A percentile compares a stretch with the other conserved stretches of the same genome.
These are phyloP conservation scores for Tetheella fluctuosa DNA, from an alignment of 2,888 invertebrate genomes.

Conservation along the genomic window DNA sequence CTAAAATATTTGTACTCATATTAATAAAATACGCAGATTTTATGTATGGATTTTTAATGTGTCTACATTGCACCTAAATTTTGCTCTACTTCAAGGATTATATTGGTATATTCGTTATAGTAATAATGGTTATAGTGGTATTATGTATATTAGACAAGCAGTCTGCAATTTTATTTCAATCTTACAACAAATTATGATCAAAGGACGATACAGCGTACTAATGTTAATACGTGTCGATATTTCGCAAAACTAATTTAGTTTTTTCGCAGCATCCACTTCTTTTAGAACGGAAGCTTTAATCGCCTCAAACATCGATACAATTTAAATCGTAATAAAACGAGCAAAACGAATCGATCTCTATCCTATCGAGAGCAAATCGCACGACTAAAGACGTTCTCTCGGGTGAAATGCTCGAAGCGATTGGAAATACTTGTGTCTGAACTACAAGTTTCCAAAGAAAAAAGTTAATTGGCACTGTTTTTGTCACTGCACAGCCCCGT, in stretches of 20 bases:
- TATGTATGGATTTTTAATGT: background rate
- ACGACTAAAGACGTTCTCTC: slow-evolving; percentile 76
- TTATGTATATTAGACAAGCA: too few species aligned
- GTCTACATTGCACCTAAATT: background rate
- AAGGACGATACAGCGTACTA: background rate
- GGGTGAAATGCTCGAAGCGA: slow-evolving; percentile 68
- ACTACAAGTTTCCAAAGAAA: slow-evolving; percentile 59
- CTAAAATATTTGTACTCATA: too few species aligned
- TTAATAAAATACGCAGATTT: background rate
- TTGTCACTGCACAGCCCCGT: slow-evolving; percentile 60
- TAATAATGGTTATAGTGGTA: too few species aligned
- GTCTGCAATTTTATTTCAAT: too few species aligned
- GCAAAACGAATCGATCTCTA: slow-evolving; percentile 76
- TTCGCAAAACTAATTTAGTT: slow-evolving; percentile 62
- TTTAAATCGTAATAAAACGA: slow-evolving; percentile 80
- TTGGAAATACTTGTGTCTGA: slow-evolving; percentile 72
- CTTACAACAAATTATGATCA: too few species aligned
- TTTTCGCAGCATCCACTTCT: slow-evolving; percentile 50
- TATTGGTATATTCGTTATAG: background rate
- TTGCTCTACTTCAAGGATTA: background rate
- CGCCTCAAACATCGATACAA: slow-evolving; percentile 78
- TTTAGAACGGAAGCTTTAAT: slow-evolving; percentile 71
- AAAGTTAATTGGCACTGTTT: slow-evolving; percentile 80
- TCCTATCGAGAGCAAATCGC: slow-evolving; percentile 80
- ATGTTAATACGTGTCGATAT: slow-evolving; percentile 35